phyloP scores from a whole-genome alignment of 92 coral and sea anemone species.

The Heliopora coerulea region DNA sequence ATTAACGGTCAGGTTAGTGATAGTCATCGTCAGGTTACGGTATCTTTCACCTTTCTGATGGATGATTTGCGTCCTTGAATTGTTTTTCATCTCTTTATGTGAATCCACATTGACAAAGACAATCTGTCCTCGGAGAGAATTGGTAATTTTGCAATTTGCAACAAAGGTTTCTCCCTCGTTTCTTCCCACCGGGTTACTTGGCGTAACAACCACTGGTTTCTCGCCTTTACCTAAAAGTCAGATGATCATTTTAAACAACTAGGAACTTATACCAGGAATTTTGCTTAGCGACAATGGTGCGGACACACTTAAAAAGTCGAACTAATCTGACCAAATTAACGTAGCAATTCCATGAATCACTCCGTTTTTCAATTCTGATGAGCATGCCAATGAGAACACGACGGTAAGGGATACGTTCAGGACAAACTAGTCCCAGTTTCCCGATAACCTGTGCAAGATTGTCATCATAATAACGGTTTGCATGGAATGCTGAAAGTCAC shows the following conservation, averaged over 20 bases:
- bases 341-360: too few species aligned
- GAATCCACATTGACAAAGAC: constrained; percentile 1
- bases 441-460: too few species aligned
- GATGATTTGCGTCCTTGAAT: constrained; percentile 14
- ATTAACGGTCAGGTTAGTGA: constrained; percentile 48
- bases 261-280: too few species aligned
- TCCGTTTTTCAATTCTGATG: too few species aligned
- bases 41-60: not conserved
- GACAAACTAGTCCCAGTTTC: too few species aligned
- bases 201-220: constrained; percentile 6
- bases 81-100: not conserved
- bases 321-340: too few species aligned
- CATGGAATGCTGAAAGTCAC: too few species aligned
- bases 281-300: too few species aligned
- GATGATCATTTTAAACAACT: not conserved
- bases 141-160: constrained; percentile 14
- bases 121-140: not conserved
- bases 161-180: constrained; percentile 19
- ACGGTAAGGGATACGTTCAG: too few species aligned
- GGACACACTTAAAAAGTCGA: too few species aligned
- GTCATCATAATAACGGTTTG: too few species aligned
- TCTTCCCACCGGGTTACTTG: not conserved
- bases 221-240: constrained; percentile 13
- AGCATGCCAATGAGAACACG: too few species aligned
- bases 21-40: constrained; percentile 32